Percentiles rank a stretch among this genome's conserved stretches.
Evolutionary conservation across 2,888 invertebrate genomes (phyloP).

Genomic region (Synanthedon tipuliformis): DNA sequence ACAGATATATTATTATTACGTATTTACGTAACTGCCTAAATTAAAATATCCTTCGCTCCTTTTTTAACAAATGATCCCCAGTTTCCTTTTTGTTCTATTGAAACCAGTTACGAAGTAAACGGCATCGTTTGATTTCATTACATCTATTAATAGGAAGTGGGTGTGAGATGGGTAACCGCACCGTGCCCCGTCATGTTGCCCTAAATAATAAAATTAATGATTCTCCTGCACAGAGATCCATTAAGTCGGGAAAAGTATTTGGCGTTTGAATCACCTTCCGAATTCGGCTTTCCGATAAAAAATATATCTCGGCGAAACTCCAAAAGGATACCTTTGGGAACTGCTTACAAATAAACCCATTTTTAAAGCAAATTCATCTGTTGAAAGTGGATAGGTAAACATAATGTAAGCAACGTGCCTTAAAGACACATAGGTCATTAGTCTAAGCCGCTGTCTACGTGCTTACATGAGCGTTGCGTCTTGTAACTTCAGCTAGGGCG

Average conservation of each 20-base stretch:
- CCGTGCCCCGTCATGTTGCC: not conserved
- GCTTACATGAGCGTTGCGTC: too few species aligned
- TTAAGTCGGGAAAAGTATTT: not conserved
- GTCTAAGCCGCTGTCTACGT: too few species aligned
- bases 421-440: too few species aligned
- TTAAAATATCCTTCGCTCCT: not conserved
- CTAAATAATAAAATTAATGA: not conserved
- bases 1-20: too few species aligned
- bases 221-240: not conserved
- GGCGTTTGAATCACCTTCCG: not conserved
- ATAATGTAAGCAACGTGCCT: too few species aligned
- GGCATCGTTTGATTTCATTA: not conserved
- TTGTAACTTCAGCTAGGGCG: too few species aligned
- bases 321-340: too few species aligned
- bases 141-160: not conserved
- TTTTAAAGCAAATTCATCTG: too few species aligned
- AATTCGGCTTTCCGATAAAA: not conserved
- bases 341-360: too few species aligned
- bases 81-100: not conserved
- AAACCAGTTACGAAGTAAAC: not conserved
- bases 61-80: not conserved
- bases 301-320: not conserved
- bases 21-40: too few species aligned
- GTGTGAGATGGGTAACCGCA: not conserved
- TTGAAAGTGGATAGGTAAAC: too few species aligned